phyloP scores from a whole-genome alignment of 2,113 vertebrate genomes.

The Catharus minimus region DNA sequence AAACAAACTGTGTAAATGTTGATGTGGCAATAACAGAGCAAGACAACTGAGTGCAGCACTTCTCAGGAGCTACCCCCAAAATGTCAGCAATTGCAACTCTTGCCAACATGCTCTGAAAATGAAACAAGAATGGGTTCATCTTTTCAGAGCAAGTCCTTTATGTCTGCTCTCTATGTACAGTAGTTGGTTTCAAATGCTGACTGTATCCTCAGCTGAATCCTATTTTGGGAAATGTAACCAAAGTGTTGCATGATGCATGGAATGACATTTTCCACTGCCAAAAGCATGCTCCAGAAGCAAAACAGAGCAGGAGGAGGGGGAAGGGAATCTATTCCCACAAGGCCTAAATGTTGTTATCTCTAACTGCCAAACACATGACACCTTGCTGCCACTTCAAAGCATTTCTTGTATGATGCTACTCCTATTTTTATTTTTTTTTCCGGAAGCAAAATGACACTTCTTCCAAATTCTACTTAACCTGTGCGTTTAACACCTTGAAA shows the following conservation, averaged over 20 bases:
- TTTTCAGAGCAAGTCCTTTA: not conserved
- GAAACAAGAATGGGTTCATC: not conserved
- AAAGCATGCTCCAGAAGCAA: slow-evolving; percentile 53
- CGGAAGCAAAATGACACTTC: slow-evolving; percentile 34
- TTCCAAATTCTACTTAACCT: slow-evolving; percentile 45
- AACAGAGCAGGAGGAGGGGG: slow-evolving; percentile 1
- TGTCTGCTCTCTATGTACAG: not conserved
- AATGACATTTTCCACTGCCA: slow-evolving; percentile 50
- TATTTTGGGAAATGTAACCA: slow-evolving; percentile 6
- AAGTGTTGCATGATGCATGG: slow-evolving; percentile 19
- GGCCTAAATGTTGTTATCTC: slow-evolving; percentile 28
- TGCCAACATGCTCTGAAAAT: not conserved
- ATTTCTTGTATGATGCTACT: slow-evolving; percentile 16
- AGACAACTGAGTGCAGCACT: not conserved
- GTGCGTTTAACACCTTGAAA: slow-evolving; percentile 22
- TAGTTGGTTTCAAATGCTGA: slow-evolving; percentile 23
- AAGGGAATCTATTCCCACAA: not conserved
- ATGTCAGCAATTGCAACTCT: slow-evolving; percentile 9
- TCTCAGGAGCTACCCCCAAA: slow-evolving; percentile 31
- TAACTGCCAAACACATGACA: slow-evolving; percentile 21
- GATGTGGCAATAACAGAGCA: slow-evolving; percentile 53
- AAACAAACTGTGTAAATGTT: slow-evolving; percentile 69
- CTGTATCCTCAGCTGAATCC: not conserved
- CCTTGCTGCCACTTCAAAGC: slow-evolving; percentile 46
- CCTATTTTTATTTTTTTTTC: not conserved